Percentiles rank a stretch among this genome's conserved stretches.
Conservation (phyloP, 2,113 vertebrate species). For the Leiothrix lutea region DNA sequence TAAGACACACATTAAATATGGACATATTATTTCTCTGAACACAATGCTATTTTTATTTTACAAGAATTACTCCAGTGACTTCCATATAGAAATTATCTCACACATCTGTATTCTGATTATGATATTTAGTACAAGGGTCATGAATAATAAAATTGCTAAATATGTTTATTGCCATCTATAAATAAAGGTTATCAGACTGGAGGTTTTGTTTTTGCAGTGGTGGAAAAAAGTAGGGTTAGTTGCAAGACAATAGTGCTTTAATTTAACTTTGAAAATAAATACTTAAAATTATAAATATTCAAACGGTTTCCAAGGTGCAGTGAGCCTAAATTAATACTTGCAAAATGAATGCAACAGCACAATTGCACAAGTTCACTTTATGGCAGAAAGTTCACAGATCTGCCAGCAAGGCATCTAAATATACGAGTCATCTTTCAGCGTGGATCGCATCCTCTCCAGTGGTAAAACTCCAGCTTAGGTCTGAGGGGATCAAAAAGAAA, state of each 20-base stretch:
- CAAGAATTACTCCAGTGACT: slow-evolving; percentile 69
- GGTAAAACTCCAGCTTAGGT: background rate
- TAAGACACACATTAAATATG: slow-evolving; percentile 50
- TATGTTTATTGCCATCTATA: slow-evolving; percentile 79
- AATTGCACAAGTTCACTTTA: background rate
- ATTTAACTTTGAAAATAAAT: slow-evolving; percentile 82
- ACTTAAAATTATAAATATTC: slow-evolving; percentile 80
- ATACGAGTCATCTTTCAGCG: background rate
- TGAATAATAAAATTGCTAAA: slow-evolving; percentile 84
- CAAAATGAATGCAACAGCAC: slow-evolving; percentile 24
- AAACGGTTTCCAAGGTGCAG: slow-evolving; percentile 56
- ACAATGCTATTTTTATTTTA: slow-evolving; percentile 76
- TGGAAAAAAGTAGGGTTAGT: slow-evolving; percentile 75
- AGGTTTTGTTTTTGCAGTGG: slow-evolving; percentile 68
- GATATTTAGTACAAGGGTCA: slow-evolving; percentile 77
- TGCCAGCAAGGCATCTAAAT: background rate
- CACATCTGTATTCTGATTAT: slow-evolving; percentile 80
- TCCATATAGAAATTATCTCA: slow-evolving; percentile 71
- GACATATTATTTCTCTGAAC: slow-evolving; percentile 68
- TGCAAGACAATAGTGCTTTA: slow-evolving; percentile 77
- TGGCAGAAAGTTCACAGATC: slow-evolving; percentile 21
- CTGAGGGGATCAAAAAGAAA: background rate
- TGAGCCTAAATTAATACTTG: slow-evolving; percentile 32
- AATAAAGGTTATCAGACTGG: slow-evolving; percentile 77
- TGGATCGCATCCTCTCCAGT: fast-evolving